These are phyloP conservation scores for Indicator indicator DNA, from an alignment of 2,113 vertebrate genomes.

Conservation along the genomic window DNA sequence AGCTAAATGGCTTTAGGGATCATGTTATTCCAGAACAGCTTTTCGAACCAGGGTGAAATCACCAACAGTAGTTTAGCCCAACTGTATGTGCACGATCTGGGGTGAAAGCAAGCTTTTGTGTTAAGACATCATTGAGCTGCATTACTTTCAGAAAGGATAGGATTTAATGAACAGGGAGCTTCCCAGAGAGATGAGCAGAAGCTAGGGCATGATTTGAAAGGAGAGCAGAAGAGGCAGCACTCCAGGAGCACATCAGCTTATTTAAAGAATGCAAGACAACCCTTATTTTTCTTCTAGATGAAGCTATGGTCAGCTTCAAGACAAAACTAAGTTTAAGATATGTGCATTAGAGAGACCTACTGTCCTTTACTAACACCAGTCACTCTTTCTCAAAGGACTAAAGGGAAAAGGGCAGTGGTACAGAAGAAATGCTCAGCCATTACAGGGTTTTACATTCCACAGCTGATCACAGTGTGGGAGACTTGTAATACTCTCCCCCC, in stretches of 20 bases:
- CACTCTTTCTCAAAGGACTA: background rate
- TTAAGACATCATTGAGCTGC: background rate
- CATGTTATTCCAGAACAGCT: background rate
- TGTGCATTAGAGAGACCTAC: background rate
- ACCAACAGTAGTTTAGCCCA: background rate
- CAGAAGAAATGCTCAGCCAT: background rate
- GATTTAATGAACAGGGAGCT: background rate
- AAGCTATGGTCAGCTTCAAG: background rate
- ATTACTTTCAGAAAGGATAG: background rate
- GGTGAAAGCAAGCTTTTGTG: background rate
- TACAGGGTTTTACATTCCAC: background rate
- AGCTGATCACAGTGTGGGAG: background rate
- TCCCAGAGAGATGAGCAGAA: background rate
- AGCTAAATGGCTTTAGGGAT: background rate
- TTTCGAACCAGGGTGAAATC: background rate
- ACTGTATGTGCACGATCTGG: background rate
- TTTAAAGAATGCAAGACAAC: background rate
- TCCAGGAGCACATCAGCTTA: background rate
- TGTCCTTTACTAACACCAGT: background rate
- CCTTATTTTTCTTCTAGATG: background rate
- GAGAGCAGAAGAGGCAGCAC: background rate
- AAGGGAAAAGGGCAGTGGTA: background rate
- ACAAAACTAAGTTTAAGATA: background rate
- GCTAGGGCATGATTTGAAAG: background rate
- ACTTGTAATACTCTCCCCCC: background rate